Evolutionary conservation across 2,113 vertebrate species (phyloP), one percentile per base, ranked within the genome.

Genomic region (Australoheros scitulus): DNA sequence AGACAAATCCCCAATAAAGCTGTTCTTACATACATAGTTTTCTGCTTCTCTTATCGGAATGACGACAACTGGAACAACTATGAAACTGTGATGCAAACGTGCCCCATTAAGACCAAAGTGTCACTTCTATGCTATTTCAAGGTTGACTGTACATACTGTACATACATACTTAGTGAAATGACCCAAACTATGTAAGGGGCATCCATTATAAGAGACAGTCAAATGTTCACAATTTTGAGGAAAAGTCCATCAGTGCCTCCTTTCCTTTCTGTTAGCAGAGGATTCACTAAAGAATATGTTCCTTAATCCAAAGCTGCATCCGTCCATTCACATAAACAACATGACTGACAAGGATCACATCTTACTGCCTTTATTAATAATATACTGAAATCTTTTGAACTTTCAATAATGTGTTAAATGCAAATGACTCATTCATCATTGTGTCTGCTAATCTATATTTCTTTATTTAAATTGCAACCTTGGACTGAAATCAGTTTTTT

Each of bases 251-350:
- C 56, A 3, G 56, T 65, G 14, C 6, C 29, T 52, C 9, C 2
- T 47, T 72, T 72, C 5, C 52, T 20, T 32, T 72, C 43, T 32
- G 24, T 72, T 32, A 72, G 0, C 0, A 3, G 65, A n/a, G 17
- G 1, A 47, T 47, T 47, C 43, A 47, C 11, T 4, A 15, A 52
- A 18, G 24, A 32, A 29, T 50, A 29, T 0, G 9, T 3, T 29
- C 9, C 15, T 20, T 20, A 55, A 8, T 55, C 50, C 24, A 50
- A 50, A 70, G 9, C 24, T 10, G 9, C 43, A 50, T 70, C 65
- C 0, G 11, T 20, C 2, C 5, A 50, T 70, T 50, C 65, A 70
- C 65, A 29, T 18, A 70, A 70, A 50, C 22, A 70, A 50, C 15
- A 11, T 9, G 2, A 29, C 15, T 11, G 9, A 29, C 41, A 2